Conservation (phyloP, 2,888 invertebrate genomes). For the Pterostichus madidus region DNA sequence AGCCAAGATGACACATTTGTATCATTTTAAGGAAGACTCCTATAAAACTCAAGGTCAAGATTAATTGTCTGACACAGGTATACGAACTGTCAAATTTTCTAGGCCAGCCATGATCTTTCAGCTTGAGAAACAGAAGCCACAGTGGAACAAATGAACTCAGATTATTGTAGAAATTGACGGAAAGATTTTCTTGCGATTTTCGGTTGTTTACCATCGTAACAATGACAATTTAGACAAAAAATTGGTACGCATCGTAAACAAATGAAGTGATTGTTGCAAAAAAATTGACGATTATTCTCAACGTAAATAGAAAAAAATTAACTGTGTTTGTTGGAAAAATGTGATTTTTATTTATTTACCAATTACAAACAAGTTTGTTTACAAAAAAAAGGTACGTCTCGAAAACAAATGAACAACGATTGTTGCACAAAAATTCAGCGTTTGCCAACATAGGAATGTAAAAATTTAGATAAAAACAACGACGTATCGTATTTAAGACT, state of each 20-base stretch:
- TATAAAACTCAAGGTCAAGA: constrained; percentile 56
- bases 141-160: constrained; percentile 9
- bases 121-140: constrained; percentile 28
- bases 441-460: no score
- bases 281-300: no score
- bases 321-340: no score
- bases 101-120: constrained; percentile 37
- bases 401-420: no score
- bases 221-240: constrained; percentile 25
- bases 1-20: constrained; percentile 5
- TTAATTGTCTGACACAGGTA: constrained; percentile 44
- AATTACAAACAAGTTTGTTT: no score
- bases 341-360: no score
- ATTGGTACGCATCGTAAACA: background rate
- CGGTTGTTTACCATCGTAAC: constrained; percentile 1
- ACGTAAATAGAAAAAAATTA: no score
- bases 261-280: background rate
- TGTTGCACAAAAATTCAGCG: no score
- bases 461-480: no score
- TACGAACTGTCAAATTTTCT: constrained; percentile 63
- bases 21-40: constrained; percentile 11
- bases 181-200: constrained; percentile 12
- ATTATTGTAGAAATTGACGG: no score
- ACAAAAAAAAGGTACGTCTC: no score
- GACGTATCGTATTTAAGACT: no score